These are phyloP conservation scores for Chaitophorus viminalis DNA, from an alignment of 2,888 invertebrate species.

Conservation along the genomic window DNA sequence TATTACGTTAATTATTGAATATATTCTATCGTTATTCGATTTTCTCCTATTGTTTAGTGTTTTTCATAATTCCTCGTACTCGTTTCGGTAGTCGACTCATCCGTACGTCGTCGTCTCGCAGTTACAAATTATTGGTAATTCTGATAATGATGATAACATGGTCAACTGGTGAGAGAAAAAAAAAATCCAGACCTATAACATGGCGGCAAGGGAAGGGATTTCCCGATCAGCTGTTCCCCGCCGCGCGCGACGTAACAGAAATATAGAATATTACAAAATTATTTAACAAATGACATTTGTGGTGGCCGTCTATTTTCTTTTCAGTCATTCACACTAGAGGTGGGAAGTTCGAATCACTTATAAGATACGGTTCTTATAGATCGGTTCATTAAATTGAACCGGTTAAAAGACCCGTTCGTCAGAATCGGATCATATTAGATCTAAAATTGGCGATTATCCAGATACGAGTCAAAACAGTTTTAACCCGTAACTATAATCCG, in stretches of 20 bases:
- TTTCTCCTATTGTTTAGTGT: neutral
- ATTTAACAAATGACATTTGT: neutral
- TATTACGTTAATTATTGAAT: neutral
- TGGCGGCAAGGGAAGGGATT: conserved; percentile 29
- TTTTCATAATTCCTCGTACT: neutral
- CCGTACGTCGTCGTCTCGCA: conserved; percentile 40
- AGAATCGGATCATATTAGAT: no score
- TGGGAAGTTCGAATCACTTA: no score
- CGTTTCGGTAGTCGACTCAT: neutral
- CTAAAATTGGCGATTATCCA: no score
- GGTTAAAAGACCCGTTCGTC: no score
- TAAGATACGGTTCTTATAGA: no score
- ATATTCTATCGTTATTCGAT: no score
- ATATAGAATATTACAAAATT: neutral
- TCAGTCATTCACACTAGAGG: no score
- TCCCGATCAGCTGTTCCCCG: conserved; percentile 39
- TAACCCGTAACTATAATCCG: no score
- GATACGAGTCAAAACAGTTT: no score
- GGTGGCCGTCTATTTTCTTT: neutral
- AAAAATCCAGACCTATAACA: neutral
- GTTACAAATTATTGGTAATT: conserved; percentile 55
- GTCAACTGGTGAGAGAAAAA: conserved; percentile 47
- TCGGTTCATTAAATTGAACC: no score
- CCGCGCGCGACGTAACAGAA: neutral
- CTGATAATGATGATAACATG: conserved; percentile 59